Evolutionary conservation across 37 sponge, comb jelly and placozoan species (phyloP).

Genomic region (Tethya wilhelma): DNA sequence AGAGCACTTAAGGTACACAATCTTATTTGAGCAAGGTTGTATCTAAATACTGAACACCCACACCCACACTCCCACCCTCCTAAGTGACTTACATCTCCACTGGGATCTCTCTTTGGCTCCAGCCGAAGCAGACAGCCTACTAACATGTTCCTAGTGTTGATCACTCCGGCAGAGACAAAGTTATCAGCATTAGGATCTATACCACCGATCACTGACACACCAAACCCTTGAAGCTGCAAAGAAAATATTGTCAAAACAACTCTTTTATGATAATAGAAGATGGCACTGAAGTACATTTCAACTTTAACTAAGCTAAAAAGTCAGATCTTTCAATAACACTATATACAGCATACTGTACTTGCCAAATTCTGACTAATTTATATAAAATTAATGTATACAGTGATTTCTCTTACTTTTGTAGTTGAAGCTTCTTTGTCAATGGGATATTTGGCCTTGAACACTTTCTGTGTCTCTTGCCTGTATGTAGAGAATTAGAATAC

Average conservation of each 20-base stretch:
- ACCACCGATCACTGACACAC: constrained; percentile 69
- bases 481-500: constrained; percentile 10
- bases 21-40: no score
- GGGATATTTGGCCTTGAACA: constrained; percentile 81
- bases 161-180: constrained; percentile 86
- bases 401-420: constrained; percentile 55
- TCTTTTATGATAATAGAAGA: neutral
- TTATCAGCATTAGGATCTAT: constrained; percentile 93
- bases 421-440: constrained; percentile 63
- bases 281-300: no score
- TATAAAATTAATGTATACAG: no score
- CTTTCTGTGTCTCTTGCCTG: constrained; percentile 84
- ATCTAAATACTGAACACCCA: no score
- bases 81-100: no score
- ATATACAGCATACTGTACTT: no score
- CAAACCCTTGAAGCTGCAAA: constrained; percentile 71
- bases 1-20: no score
- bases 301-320: no score
- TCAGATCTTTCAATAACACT: no score
- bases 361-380: no score
- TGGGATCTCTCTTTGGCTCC: constrained; percentile 92
- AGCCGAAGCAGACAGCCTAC: constrained; percentile 89
- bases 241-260: neutral
- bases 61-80: no score
- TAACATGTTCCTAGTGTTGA: constrained; percentile 66